These are phyloP conservation scores for Nannospalax galili DNA, from an alignment of 2,113 vertebrate species.

Conservation along the genomic window DNA sequence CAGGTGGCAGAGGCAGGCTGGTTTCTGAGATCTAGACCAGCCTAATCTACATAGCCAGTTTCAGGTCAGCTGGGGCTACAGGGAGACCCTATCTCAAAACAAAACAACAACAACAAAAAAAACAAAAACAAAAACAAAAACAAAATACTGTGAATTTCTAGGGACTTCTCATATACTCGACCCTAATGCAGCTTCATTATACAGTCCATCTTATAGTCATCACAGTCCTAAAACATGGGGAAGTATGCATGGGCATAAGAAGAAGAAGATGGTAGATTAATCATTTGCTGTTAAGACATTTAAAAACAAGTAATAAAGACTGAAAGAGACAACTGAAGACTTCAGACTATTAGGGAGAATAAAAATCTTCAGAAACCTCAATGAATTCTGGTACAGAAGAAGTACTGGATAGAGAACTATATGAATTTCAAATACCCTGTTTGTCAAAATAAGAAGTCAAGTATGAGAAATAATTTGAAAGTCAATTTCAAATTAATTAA, in stretches of 20 bases:
- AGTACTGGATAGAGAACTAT: not conserved
- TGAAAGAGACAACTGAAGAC: no score
- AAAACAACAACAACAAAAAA: no score
- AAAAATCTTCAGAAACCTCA: not conserved
- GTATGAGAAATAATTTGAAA: not conserved
- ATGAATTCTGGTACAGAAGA: not conserved
- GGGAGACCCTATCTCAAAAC: no score
- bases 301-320: not conserved
- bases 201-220: no score
- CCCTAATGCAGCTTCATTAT: not conserved
- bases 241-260: not conserved
- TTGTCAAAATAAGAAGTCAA: conserved; percentile 14
- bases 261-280: not conserved
- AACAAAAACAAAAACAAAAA: no score
- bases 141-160: no score
- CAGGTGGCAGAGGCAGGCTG: no score
- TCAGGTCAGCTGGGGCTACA: no score
- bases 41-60: no score
- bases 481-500: conserved; percentile 18
- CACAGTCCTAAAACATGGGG: not conserved
- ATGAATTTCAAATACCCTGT: not conserved
- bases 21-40: no score
- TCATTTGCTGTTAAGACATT: not conserved
- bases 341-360: not conserved
- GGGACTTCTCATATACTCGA: not conserved